Percentiles rank a stretch among this genome's conserved stretches.
Evolutionary conservation across 2,797 vertebrate species (phyloP).

Genomic region (Pogoniulus pusillus): DNA sequence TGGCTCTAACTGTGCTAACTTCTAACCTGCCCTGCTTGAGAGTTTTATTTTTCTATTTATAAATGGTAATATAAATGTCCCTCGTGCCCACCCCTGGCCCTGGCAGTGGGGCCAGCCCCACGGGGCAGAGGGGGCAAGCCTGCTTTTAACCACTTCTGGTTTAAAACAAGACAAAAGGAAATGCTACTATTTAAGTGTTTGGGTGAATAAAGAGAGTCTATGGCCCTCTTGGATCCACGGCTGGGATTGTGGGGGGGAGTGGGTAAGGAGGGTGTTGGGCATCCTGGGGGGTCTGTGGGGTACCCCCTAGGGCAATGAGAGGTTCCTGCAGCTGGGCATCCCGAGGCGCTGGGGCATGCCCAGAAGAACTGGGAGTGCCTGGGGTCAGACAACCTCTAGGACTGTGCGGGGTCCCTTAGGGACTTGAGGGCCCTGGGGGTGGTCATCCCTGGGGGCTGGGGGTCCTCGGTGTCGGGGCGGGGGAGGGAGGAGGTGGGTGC

Average conservation of each 20-base stretch:
- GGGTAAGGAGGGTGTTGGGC: neutral
- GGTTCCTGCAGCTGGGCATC: no score
- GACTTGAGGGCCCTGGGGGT: no score
- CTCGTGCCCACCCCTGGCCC: neutral
- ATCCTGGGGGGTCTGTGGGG: neutral
- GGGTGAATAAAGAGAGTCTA: conserved; percentile 42
- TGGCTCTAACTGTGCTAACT: conserved; percentile 2
- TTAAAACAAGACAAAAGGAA: neutral
- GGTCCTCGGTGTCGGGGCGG: no score
- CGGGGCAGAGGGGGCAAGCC: neutral
- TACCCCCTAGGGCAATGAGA: neutral
- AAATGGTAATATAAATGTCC: conserved; percentile 80
- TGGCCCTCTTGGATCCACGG: neutral
- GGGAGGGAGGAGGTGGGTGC: neutral
- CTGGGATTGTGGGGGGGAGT: neutral
- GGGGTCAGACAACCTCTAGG: no score
- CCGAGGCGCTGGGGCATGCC: neutral
- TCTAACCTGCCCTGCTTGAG: conserved; percentile 44
- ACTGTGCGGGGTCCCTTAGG: no score
- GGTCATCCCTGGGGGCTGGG: no score
- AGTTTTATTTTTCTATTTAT: conserved; percentile 85
- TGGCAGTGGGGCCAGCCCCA: neutral
- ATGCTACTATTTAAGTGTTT: conserved; percentile 42
- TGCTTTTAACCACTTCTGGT: conserved; percentile 37
- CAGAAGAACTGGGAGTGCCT: neutral